Evolutionary conservation across 2,888 invertebrate genomes (phyloP).

Genomic region (Parelbella ahira): DNA sequence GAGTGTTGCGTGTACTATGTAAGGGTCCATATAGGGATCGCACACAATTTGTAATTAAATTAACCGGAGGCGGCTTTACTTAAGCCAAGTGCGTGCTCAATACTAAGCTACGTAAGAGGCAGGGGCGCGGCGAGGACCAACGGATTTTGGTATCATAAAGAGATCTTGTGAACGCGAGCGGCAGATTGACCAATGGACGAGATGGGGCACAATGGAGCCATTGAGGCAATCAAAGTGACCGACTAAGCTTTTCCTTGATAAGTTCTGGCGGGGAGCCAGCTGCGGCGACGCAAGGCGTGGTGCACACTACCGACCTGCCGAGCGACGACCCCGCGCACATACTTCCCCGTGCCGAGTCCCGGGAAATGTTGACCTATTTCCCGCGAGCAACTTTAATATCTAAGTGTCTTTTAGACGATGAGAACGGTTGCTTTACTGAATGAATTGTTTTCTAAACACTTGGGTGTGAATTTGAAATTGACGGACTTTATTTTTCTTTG

Average conservation of each 20-base stretch:
- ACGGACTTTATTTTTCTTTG: too few species aligned
- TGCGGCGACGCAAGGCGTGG: slow-evolving; percentile 28
- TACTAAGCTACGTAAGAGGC: neutral
- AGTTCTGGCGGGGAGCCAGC: slow-evolving; percentile 53
- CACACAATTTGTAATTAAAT: too few species aligned
- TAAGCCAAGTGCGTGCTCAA: neutral
- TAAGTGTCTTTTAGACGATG: slow-evolving; percentile 16
- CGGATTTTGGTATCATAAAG: neutral
- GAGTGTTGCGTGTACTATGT: too few species aligned
- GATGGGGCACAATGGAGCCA: slow-evolving; percentile 44
- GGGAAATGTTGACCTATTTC: slow-evolving; percentile 24
- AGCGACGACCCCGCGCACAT: slow-evolving; percentile 23
- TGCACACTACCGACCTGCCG: slow-evolving; percentile 25
- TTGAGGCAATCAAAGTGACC: slow-evolving; percentile 51
- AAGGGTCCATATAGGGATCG: too few species aligned
- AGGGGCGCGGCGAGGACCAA: neutral
- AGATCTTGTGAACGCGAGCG: slow-evolving; percentile 14
- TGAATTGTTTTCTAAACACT: slow-evolving; percentile 8
- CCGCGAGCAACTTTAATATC: slow-evolving; percentile 14
- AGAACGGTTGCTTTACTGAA: slow-evolving; percentile 11
- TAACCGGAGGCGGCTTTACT: too few species aligned
- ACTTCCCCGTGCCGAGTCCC: slow-evolving; percentile 16
- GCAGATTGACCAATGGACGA: slow-evolving; percentile 29
- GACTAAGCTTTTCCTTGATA: slow-evolving; percentile 44
- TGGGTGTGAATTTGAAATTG: neutral